Base-by-base conservation (phyloP, 2,113 vertebrate species). In the Neolamprologus sp. region DNA sequence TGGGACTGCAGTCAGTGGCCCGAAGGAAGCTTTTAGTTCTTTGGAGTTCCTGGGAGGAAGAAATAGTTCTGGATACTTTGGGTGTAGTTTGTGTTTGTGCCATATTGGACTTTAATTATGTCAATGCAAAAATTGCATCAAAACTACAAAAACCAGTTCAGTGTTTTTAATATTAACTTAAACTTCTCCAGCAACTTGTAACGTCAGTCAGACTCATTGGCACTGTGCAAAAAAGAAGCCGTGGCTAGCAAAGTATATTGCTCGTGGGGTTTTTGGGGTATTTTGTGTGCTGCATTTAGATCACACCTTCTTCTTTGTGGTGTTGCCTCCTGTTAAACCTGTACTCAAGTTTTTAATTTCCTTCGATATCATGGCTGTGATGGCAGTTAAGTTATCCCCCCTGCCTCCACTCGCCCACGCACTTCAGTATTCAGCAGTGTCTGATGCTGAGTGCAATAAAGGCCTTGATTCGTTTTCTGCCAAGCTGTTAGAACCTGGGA, bases 381-480 rank as follows among this genome's bases (percentile, higher is more conserved):
- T 87, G 47, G 60, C 58, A 83, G 35, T 83, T 87, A 81, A 58
- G 85, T 84, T 82, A 21, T 35, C 82, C 88, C 75, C 7, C 80
- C 81, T 55, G 84, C 80, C 81, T 89, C 60, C 54, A 9, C 88
- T 83, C 85, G 23, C 94, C 94, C 90, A 93, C 93, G 0, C 88
- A 80, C 93, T 86, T 55, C 90, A 84, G 5, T 80, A 28, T 84
- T 87, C 84, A 84, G 31, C 75, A 47, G 80, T 71, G 82, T 91
- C 86, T 91, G 91, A 88, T 91, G 86, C 87, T 14, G 73, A 87
- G 80, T 47, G 85, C 47, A 60, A 58, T 63, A 89, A 89, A 88
- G 71, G 80, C 81, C 85, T 89, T 51, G 21, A 89, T 87, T 92
- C 87, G 82, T 88, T 92, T 81, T 87, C 88, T 92, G 92, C 90